A percentile compares a stretch with the other conserved stretches of the same genome.
Evolutionary conservation across 1,140 invertebrate species (phyloP).

Genomic region (Lepidurus couesii): DNA sequence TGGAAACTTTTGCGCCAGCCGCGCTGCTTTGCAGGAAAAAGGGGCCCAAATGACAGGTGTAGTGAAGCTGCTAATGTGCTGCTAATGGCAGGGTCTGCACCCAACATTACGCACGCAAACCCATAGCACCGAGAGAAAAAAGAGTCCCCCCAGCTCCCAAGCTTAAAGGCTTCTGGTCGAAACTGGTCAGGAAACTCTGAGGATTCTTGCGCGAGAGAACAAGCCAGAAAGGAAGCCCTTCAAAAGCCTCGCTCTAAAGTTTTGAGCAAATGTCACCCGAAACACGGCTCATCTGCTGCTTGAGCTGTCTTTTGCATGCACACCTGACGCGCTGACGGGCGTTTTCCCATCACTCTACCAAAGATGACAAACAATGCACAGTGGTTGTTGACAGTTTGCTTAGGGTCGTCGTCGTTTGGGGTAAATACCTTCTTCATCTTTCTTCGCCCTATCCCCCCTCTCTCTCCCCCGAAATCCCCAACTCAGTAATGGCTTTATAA

Average conservation of each 20-base stretch:
- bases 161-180: constrained; percentile 5
- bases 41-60: constrained; percentile 17
- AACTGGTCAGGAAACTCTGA: background rate
- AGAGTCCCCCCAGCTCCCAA: background rate
- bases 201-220: background rate
- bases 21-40: constrained; percentile 5
- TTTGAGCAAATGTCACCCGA: constrained; percentile 10
- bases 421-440: constrained; percentile 4
- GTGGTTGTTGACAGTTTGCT: constrained; percentile 21
- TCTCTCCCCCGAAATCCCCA: constrained; percentile 3
- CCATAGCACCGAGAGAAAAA: background rate
- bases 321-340: constrained; percentile 16
- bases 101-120: constrained; percentile 13
- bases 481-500: constrained; percentile 22
- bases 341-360: background rate
- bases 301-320: constrained; percentile 12
- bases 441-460: background rate
- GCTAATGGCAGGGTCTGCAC: constrained; percentile 20
- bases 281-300: constrained; percentile 14
- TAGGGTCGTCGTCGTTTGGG: constrained; percentile 17
- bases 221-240: background rate
- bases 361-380: constrained; percentile 22
- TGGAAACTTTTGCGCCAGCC: background rate
- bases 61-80: constrained; percentile 22
- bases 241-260: background rate